Evolutionary conservation across 2,113 vertebrate species (phyloP).

Genomic region (Myxocyprinus asiaticus): DNA sequence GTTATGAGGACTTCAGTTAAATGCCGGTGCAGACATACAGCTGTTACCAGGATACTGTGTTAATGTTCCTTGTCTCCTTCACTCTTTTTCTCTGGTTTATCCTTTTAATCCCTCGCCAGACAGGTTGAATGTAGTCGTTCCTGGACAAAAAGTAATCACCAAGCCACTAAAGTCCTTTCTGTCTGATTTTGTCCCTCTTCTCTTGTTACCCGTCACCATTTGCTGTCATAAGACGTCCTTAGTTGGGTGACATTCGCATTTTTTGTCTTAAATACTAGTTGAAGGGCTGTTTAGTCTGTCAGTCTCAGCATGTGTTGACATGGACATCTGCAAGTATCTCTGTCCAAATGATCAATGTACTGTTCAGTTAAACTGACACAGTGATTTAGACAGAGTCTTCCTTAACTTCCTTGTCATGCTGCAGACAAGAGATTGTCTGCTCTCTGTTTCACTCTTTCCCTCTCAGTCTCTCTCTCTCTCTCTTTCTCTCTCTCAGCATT

Average conservation of each 20-base stretch:
- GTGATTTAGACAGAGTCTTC: constrained; percentile 14
- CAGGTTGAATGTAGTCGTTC: not conserved
- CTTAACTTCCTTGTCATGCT: constrained; percentile 8
- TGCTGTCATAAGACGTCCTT: too few species aligned
- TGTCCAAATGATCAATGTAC: not conserved
- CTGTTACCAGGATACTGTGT: not conserved
- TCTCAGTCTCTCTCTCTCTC: not conserved
- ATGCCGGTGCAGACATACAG: not conserved
- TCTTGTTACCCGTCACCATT: not conserved
- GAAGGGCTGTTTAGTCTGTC: too few species aligned
- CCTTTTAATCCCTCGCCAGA: not conserved
- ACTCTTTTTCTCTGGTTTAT: not conserved
- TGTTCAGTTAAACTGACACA: not conserved
- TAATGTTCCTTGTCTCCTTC: not conserved
- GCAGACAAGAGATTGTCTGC: too few species aligned
- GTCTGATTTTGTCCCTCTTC: not conserved
- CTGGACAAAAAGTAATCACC: not conserved
- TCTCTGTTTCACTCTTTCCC: not conserved
- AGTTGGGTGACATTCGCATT: too few species aligned
- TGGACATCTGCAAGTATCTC: too few species aligned
- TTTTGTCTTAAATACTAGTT: too few species aligned
- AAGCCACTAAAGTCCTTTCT: not conserved
- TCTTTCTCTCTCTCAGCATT: constrained; percentile 15
- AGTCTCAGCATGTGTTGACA: too few species aligned
- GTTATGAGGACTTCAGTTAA: too few species aligned